Percentiles rank a stretch among this genome's conserved stretches.
Conservation (phyloP, 2,113 vertebrate species). For the Trematocara nigrifrons region DNA sequence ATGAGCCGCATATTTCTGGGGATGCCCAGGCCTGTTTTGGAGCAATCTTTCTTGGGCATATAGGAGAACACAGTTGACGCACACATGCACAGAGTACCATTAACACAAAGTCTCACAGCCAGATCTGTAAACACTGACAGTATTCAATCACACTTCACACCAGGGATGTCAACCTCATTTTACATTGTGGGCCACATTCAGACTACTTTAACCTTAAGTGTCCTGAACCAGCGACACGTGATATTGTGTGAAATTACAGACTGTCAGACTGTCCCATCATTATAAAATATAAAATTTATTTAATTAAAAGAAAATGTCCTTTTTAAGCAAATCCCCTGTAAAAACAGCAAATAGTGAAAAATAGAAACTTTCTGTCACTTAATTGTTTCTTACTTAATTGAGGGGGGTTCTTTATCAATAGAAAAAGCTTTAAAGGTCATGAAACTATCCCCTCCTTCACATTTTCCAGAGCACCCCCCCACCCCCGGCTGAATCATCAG, state of each 20-base stretch:
- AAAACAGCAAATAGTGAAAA: not conserved
- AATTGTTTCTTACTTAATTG: not conserved
- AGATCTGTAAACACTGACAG: not conserved
- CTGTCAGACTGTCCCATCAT: not conserved
- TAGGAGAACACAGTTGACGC: not conserved
- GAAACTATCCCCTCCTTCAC: not conserved
- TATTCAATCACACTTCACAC: not conserved
- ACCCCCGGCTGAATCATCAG: not conserved
- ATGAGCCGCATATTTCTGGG: not conserved
- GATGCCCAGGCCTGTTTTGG: not conserved
- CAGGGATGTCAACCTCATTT: not conserved
- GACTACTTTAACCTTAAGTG: not conserved
- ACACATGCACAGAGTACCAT: not conserved
- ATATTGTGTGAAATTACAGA: not conserved
- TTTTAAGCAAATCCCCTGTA: not conserved
- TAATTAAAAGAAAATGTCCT: not conserved
- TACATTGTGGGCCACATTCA: not conserved
- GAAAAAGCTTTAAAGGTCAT: not conserved
- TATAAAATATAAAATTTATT: not conserved
- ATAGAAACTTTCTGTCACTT: not conserved
- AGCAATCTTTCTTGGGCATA: not conserved
- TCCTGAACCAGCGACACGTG: fast-evolving
- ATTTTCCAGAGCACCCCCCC: not conserved
- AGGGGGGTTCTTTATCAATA: not conserved
- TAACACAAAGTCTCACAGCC: not conserved